Base-by-base conservation (phyloP, 2,113 vertebrate species). In the Bos indicus region DNA sequence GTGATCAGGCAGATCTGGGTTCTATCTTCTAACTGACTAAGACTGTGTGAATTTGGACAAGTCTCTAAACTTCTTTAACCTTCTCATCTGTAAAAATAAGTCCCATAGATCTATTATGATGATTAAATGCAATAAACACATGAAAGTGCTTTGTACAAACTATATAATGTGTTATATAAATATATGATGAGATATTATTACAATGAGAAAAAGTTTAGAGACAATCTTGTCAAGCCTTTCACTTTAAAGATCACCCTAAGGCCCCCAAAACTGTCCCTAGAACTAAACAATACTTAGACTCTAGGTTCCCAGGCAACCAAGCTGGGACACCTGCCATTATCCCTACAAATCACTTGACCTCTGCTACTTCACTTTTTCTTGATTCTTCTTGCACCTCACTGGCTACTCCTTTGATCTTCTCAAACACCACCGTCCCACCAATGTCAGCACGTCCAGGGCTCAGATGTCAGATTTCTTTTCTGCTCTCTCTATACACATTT, bases 81-180 rank as follows among this genome's bases (percentile, higher is more conserved):
- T 88, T 71, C 52, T 83, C 71, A 83, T 97, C 33, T 95, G 10
- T 94, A 96, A 95, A 88, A 90, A 62, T 83, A 98, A 48, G 33
- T 46, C 36, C 71, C 36, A 94, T 4, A 64, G 51, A 86, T 40
- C 77, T 95, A 51, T 52, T 56, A 94, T 25, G 30, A 91, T 82
- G n/a, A 81, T 56, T 93, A 74, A 90, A 57, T 87, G 8, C 19
- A 33, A 86, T 91, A 96, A 94, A 94, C 6, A 78, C 59, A 95
- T 91, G 28, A 91, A 96, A 91, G 80, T 85, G 26, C 28, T 95
- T 93, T 95, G 19, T 88, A 13, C 67, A 97, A 97, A 94, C 80
- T 74, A 74, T 43, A 77, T 43, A 64, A 59, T 87, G 57, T 92
- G 7, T 54, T 93, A 80, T 48, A 60, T 21, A 80, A 59, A 64